A percentile compares a stretch with the other conserved stretches of the same genome.
These are phyloP conservation scores for Actinernus sp. DNA, from an alignment of 92 coral and sea anemone species.

Conservation along the genomic window DNA sequence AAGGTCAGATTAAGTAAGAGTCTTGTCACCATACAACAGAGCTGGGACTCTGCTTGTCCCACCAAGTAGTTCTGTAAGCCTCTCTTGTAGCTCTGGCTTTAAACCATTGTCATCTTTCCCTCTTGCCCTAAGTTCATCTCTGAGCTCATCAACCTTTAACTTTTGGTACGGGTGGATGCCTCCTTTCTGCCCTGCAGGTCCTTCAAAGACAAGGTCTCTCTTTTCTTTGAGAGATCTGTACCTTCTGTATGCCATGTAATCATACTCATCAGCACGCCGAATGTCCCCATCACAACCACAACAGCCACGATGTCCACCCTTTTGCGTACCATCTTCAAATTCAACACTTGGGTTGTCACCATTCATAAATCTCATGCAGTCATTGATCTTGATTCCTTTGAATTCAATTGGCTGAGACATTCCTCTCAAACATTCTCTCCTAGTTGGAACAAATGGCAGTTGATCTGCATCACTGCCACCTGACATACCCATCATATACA, in stretches of 20 bases:
- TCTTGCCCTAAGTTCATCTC: conserved; percentile 13
- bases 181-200: conserved; percentile 1
- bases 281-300: conserved; percentile 15
- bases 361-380: conserved; percentile 24
- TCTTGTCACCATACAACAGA: neutral
- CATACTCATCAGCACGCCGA: neutral
- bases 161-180: conserved; percentile 13
- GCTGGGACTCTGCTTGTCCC: conserved; percentile 18
- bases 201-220: conserved; percentile 2
- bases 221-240: conserved; percentile 4
- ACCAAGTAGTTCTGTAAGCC: conserved; percentile 1
- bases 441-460: conserved; percentile 6
- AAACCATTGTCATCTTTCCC: neutral
- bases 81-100: neutral
- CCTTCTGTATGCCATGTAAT: conserved; percentile 4
- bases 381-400: too few species aligned
- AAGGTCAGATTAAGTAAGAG: neutral
- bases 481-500: conserved; percentile 26
- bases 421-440: conserved; percentile 22
- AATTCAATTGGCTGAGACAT: too few species aligned
- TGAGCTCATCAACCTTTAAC: conserved; percentile 9
- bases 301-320: conserved; percentile 23
- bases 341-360: conserved; percentile 30
- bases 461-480: conserved; percentile 14
- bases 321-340: conserved; percentile 13